Evolutionary conservation across 2,888 invertebrate genomes (phyloP).

Genomic region (Hydropsyche betteni): DNA sequence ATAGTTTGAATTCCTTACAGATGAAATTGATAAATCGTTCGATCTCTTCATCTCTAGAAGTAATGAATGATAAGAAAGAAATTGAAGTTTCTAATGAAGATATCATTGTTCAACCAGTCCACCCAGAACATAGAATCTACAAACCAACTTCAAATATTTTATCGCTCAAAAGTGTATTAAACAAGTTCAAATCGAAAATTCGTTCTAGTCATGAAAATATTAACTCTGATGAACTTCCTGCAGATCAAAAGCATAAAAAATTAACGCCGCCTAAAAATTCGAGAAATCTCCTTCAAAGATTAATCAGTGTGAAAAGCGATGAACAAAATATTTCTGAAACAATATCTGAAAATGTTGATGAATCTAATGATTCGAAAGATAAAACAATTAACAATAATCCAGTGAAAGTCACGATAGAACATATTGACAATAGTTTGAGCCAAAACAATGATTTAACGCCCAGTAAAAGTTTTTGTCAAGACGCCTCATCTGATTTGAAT

Average conservation of each 20-base stretch:
- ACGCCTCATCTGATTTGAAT: background rate
- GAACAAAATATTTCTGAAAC: constrained; percentile 55
- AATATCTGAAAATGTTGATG: background rate
- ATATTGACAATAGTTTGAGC: constrained; percentile 39
- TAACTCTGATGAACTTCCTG: constrained; percentile 55
- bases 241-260: constrained; percentile 55
- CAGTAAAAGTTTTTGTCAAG: constrained; percentile 46
- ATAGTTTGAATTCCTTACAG: constrained; percentile 59
- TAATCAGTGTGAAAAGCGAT: constrained; percentile 65
- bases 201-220: constrained; percentile 54
- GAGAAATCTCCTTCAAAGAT: constrained; percentile 63
- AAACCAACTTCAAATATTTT: constrained; percentile 68
- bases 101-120: constrained; percentile 64
- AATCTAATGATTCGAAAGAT: background rate
- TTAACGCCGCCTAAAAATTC: constrained; percentile 59
- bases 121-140: constrained; percentile 84
- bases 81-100: constrained; percentile 62
- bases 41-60: constrained; percentile 67
- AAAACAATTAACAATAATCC: constrained; percentile 35
- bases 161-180: constrained; percentile 68
- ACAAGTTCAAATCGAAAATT: constrained; percentile 64
- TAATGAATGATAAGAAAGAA: constrained; percentile 60
- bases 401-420: constrained; percentile 43
- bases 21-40: constrained; percentile 62
- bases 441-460: constrained; percentile 38